phyloP scores from a whole-genome alignment of 2,797 vertebrate species.

The Octomys mimax region DNA sequence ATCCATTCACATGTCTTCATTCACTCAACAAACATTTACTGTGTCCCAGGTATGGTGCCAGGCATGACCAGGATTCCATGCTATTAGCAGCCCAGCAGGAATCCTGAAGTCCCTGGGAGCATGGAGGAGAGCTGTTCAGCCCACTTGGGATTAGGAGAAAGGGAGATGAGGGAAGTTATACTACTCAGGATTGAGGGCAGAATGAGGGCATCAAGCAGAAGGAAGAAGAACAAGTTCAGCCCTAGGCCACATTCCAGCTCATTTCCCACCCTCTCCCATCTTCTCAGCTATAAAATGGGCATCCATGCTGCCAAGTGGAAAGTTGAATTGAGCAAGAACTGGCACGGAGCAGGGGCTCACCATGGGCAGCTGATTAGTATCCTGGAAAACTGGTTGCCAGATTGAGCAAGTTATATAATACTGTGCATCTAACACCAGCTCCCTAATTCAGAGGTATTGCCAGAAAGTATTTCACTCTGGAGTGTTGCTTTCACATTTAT shows the following conservation, averaged over 20 bases:
- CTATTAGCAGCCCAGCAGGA: background rate
- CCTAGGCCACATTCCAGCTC: too few relatives aligned
- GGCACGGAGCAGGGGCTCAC: background rate
- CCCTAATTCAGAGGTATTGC: background rate
- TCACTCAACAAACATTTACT: background rate
- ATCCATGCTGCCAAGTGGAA: background rate
- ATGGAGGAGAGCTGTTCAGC: accelerated
- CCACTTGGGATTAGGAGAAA: background rate
- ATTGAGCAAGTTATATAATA: background rate
- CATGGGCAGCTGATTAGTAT: background rate
- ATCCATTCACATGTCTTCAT: background rate
- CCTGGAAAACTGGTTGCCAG: background rate
- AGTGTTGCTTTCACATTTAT: conserved; percentile 54
- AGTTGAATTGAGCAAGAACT: background rate
- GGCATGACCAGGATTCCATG: background rate
- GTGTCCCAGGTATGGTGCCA: background rate
- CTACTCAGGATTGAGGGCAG: background rate
- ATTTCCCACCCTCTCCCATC: background rate
- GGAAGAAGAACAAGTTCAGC: background rate
- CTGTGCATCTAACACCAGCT: accelerated
- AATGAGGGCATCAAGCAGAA: background rate
- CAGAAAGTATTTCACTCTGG: conserved; percentile 52
- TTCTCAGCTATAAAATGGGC: background rate
- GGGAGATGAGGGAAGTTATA: background rate
- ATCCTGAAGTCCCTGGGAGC: background rate